Evolutionary conservation across 2,888 invertebrate species (phyloP).

Genomic region (Artemia sinica): DNA sequence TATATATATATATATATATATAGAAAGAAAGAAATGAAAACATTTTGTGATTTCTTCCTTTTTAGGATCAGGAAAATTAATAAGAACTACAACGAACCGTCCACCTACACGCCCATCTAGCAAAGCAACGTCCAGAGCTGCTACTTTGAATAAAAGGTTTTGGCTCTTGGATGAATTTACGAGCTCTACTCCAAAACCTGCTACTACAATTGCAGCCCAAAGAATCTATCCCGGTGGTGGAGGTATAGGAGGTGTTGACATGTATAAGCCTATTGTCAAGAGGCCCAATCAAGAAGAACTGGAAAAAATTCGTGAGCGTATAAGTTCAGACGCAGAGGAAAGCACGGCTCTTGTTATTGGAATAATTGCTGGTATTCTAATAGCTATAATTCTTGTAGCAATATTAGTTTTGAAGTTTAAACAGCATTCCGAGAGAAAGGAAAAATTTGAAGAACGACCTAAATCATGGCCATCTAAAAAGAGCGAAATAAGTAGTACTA

Average conservation of each 20-base stretch:
- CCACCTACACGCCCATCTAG: conserved; percentile 23
- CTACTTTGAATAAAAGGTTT: conserved; percentile 27
- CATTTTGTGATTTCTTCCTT: background rate
- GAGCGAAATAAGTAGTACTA: conserved; percentile 37
- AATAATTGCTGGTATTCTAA: conserved; percentile 65
- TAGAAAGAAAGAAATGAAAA: too few species aligned
- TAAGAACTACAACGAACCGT: conserved; percentile 26
- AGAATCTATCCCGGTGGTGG: conserved; percentile 31
- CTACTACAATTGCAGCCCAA: conserved; percentile 26
- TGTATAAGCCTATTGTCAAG: conserved; percentile 31
- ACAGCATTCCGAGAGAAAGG: conserved; percentile 66
- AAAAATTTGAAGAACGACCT: conserved; percentile 70
- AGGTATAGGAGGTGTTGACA: conserved; percentile 30
- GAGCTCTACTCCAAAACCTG: conserved; percentile 26
- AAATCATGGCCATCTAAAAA: conserved; percentile 34
- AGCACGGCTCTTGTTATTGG: conserved; percentile 61
- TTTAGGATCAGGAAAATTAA: conserved; percentile 24
- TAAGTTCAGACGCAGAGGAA: conserved; percentile 50
- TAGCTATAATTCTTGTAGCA: conserved; percentile 66
- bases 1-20: too few species aligned
- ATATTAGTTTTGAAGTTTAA: conserved; percentile 76
- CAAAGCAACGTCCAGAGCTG: conserved; percentile 27
- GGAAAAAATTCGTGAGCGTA: conserved; percentile 28
- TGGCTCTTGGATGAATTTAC: conserved; percentile 21
- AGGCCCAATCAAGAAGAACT: conserved; percentile 20